phyloP scores from a whole-genome alignment of 2,113 vertebrate species.

The Rhadina sibilatrix region DNA sequence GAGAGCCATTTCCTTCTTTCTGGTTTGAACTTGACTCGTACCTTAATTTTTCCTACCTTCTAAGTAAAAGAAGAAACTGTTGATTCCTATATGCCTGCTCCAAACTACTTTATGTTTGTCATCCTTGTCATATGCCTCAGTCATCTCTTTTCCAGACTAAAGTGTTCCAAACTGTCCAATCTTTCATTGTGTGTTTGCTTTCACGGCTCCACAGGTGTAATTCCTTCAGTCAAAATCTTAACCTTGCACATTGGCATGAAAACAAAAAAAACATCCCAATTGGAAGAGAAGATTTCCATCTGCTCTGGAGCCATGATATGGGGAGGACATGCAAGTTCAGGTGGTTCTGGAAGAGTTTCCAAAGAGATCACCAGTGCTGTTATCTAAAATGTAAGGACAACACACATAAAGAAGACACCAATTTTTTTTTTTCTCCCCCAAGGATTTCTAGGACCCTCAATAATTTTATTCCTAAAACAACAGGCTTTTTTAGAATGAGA shows the following conservation, averaged over 20 bases:
- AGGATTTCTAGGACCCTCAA: neutral
- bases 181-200: neutral
- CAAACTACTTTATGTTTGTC: neutral
- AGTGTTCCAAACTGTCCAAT: neutral
- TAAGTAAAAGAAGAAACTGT: neutral
- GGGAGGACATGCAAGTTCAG: neutral
- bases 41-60: neutral
- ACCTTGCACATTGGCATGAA: neutral
- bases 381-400: neutral
- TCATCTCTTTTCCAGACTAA: neutral
- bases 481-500: neutral
- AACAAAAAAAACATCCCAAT: rapidly evolving
- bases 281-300: neutral
- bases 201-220: neutral
- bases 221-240: neutral
- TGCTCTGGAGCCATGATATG: neutral
- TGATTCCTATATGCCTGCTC: neutral
- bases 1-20: neutral
- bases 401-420: neutral
- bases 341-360: neutral
- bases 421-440: neutral
- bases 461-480: neutral
- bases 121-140: neutral
- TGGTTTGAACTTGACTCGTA: neutral
- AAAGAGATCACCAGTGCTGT: neutral